Conservation (phyloP, 2,888 invertebrate species). For the Podabrus alpinus region DNA sequence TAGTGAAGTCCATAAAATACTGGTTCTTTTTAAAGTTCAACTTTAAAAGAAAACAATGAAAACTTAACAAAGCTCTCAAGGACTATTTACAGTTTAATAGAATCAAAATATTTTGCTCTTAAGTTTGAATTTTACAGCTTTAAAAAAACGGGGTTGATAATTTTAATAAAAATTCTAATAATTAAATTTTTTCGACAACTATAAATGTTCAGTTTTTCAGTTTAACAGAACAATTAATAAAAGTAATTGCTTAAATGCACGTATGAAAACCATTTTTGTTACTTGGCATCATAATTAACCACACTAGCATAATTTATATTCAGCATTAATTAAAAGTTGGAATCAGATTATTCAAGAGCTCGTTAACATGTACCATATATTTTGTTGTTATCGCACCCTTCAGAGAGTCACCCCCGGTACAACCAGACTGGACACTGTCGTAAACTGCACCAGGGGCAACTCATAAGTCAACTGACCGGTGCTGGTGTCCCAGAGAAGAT, state of each 20-base stretch:
- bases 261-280: constrained; percentile 9
- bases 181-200: not conserved
- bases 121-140: not conserved
- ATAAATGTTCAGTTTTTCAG: not conserved
- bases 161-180: too few species aligned
- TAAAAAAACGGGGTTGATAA: not conserved
- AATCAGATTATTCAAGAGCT: constrained; percentile 29
- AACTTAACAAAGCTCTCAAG: not conserved
- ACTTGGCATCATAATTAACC: constrained; percentile 14
- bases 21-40: not conserved
- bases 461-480: constrained; percentile 28
- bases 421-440: constrained; percentile 18
- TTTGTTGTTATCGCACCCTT: constrained; percentile 28
- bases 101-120: not conserved
- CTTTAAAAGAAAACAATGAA: not conserved
- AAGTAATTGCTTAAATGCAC: constrained; percentile 12
- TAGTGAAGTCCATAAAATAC: not conserved
- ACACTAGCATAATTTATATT: constrained; percentile 18
- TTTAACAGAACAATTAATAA: constrained; percentile 1
- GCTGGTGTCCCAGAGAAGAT: constrained; percentile 13
- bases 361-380: constrained; percentile 28
- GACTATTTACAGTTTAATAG: not conserved
- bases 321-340: constrained; percentile 27
- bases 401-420: constrained; percentile 17
- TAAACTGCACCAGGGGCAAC: constrained; percentile 25